phyloP scores from a whole-genome alignment of 2,113 vertebrate genomes.

The Nycticorax nycticorax region DNA sequence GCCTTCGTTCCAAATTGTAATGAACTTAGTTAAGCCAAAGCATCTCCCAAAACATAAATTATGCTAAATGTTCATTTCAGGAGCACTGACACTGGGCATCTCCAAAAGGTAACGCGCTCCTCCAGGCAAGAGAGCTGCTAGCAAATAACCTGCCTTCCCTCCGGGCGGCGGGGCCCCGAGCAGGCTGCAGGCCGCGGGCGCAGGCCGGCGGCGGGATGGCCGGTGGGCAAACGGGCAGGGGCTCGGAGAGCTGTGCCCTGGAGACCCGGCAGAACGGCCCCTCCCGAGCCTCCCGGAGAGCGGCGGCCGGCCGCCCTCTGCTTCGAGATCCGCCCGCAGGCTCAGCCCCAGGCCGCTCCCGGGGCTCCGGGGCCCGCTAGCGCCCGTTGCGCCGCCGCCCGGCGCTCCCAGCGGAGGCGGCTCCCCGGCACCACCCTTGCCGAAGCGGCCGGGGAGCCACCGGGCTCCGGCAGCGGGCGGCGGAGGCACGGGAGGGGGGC shows the following conservation, averaged over 20 bases:
- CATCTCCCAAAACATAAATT: neutral
- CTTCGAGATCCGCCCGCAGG: neutral
- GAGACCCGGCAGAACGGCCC: no score
- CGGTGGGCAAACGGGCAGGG: neutral
- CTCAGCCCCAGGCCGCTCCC: neutral
- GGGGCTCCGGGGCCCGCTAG: neutral
- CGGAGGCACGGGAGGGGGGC: no score
- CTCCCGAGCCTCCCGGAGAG: no score
- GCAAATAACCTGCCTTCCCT: accelerated
- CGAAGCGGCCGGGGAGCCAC: neutral
- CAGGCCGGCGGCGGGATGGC: neutral
- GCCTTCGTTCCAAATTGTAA: neutral
- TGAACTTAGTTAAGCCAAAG: neutral
- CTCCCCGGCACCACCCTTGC: neutral
- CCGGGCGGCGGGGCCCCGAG: neutral
- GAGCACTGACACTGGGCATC: accelerated
- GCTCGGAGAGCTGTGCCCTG: accelerated
- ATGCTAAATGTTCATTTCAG: neutral
- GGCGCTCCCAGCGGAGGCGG: neutral
- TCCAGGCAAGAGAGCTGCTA: neutral
- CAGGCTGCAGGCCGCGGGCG: neutral
- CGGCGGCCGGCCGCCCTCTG: no score
- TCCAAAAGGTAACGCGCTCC: accelerated
- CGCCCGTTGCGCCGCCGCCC: no score
- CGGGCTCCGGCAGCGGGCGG: neutral